phyloP scores from a whole-genome alignment of 2,797 vertebrate species.

The Onychomys torridus region DNA sequence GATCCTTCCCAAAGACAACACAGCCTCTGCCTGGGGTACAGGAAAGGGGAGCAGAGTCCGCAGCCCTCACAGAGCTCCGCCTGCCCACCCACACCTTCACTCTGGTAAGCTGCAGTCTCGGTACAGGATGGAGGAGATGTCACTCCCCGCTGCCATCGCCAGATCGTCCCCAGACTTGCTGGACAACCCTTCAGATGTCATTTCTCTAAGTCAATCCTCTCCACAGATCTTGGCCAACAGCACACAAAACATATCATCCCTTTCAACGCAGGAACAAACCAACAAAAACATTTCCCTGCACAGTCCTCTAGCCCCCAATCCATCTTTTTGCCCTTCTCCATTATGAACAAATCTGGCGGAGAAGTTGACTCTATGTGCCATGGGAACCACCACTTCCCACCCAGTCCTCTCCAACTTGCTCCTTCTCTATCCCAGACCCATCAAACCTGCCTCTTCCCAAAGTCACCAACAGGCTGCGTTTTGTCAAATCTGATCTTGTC shows the following conservation, averaged over 20 bases:
- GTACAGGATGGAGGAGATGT: not conserved
- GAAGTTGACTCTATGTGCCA: not conserved
- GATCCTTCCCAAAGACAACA: not conserved
- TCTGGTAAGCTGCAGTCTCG: not conserved
- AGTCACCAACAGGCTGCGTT: not conserved
- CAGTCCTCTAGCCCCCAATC: not conserved
- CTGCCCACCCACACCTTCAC: not conserved
- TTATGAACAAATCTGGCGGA: not conserved
- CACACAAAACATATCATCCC: not conserved
- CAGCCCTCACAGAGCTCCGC: not conserved
- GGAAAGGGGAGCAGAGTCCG: not conserved
- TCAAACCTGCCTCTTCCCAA: not conserved
- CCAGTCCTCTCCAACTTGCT: not conserved
- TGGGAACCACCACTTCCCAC: not conserved
- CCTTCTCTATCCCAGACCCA: not conserved
- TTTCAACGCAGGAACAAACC: not conserved
- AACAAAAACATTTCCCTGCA: not conserved
- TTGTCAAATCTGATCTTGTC: conserved; percentile 14
- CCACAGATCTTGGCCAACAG: not conserved
- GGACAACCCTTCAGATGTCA: not conserved
- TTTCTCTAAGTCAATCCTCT: not conserved
- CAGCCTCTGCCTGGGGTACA: not conserved
- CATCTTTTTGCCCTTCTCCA: not conserved
- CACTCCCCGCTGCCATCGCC: not conserved
- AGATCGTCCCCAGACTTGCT: not conserved